Base-by-base conservation (phyloP, 2,888 invertebrate species). In the Chrysopilus asiliformis region DNA sequence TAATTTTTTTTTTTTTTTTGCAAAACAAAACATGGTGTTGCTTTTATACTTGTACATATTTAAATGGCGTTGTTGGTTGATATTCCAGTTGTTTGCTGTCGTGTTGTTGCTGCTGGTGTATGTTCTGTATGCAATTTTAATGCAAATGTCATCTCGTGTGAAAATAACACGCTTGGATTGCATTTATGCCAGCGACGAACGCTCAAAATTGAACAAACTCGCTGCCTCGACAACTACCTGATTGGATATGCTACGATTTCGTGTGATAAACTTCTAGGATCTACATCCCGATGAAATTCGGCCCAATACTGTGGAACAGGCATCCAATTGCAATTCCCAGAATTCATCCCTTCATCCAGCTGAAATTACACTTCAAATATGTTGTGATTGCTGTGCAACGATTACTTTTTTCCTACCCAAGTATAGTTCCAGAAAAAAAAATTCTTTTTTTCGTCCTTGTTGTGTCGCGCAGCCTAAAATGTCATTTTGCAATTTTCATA, bases 201-300 rank as follows among this genome's bases (percentile, higher is more conserved):
- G 18, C 22, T 25, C 31, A 36, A 36, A 36, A 29, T 30, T 29
- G 25, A 36, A n/a, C n/a, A n/a, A n/a, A n/a, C n/a, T n/a, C n/a
- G n/a, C n/a, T n/a, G n/a, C n/a, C n/a, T n/a, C 36, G 34, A 38
- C 38, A 38, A 24, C 38, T 38, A 34, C 34, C 33, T 38, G 36
- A 36, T 36, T 36, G 36, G 36, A 36, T 30, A 13, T 15, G 22
- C 36, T n/a, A n/a, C n/a, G n/a, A n/a, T n/a, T n/a, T n/a, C n/a
- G n/a, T n/a, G n/a, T n/a, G n/a, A 24, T 5, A 10, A 5, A 9
- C 22, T 26, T 13, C 12, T 13, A 26, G 12, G 3, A 10, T 26
- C 26, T 14, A 13, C 26, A 10, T 26, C 10, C 26, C 26, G 7
- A 5, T 12, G 7, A 12, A 6, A 13, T 13, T 26, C 10, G 13